phyloP scores from a whole-genome alignment of 2,888 invertebrate species.

The Pollenia amentaria region DNA sequence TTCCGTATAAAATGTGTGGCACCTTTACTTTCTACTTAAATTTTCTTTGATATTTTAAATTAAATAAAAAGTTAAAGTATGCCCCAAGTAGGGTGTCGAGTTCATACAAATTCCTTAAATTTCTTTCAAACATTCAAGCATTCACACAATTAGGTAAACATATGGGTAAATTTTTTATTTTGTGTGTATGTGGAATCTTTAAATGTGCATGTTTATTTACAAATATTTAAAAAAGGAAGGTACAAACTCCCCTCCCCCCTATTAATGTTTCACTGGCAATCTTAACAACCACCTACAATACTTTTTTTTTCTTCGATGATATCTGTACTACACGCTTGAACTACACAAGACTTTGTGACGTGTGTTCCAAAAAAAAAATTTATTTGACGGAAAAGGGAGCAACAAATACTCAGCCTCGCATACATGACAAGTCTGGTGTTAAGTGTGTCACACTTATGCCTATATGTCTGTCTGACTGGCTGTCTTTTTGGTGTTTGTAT shows the following conservation, averaged over 20 bases:
- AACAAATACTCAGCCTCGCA: slow-evolving; percentile 9
- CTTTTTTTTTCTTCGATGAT: slow-evolving; percentile 16
- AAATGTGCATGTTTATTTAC: slow-evolving; percentile 43
- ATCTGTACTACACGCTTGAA: slow-evolving; percentile 68
- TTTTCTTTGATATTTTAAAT: not conserved
- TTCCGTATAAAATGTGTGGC: not conserved
- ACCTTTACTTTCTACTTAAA: not conserved
- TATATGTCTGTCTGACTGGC: not conserved
- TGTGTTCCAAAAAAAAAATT: slow-evolving; percentile 34
- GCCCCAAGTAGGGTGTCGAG: not conserved
- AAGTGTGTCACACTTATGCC: slow-evolving; percentile 64
- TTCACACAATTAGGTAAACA: slow-evolving; percentile 69
- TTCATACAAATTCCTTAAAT: slow-evolving; percentile 29
- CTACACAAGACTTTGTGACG: slow-evolving; percentile 41
- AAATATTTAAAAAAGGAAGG: slow-evolving; percentile 46
- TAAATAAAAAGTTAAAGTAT: not conserved
- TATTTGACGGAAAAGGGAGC: slow-evolving; percentile 32
- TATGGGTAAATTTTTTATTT: slow-evolving; percentile 55
- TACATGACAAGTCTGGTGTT: slow-evolving; percentile 49
- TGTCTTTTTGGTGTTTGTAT: slow-evolving; percentile 2
- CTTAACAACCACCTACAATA: slow-evolving; percentile 60
- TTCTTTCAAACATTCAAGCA: slow-evolving; percentile 59
- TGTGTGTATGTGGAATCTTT: not conserved
- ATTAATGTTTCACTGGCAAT: not conserved
- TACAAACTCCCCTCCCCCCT: slow-evolving; percentile 38